Base-by-base conservation (phyloP, 2,113 vertebrate species). In the Sitta europaea region DNA sequence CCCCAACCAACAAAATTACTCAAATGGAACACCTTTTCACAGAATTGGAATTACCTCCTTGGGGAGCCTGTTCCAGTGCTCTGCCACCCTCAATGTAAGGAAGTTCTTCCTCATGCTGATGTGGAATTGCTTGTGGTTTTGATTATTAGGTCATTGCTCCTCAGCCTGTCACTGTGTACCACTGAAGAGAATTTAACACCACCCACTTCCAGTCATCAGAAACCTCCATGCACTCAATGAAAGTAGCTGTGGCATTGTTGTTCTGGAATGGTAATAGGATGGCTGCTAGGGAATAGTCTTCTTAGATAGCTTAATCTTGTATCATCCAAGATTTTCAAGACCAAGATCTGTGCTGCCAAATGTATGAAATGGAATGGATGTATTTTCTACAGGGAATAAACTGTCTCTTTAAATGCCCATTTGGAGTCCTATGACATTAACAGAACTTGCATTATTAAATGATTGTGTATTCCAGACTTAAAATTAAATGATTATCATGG, bases 1-100 rank as follows among this genome's bases (percentile, higher is more conserved):
- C 0, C 1, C 5, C 23, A 51, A 9, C 3, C 31, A 76, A 24
- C 10, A 29, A 77, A 73, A 5, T 33, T 2, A 40, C 33, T 25
- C 10, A 47, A 79, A 62, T 1, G 4, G 12, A 45, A 14, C 7
- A 23, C 2, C 6, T 71, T 77, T 89, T 17, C 28, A 43, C 28
- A 58, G 50, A 57, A 72, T 57, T 71, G 35, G 48, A 55, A 48
- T 48, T 20, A 25, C 29, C 25, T 63, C 16, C 17, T 31, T 55
- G 48, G 25, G 20, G 29, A 55, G 29, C 8, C 57, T 78, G 16
- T 78, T 48, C 63, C 65, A 78, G 35, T 31, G 29, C 25, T 71
- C 31, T 72, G 25, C 11, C 42, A 42, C 11, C 3, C 25, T 50
- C 31, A 42, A 0, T 48, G 17, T 22, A 14, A 55, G 19, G 42